Conservation (phyloP, 2,888 invertebrate genomes). For the Zeuzera pyrina region DNA sequence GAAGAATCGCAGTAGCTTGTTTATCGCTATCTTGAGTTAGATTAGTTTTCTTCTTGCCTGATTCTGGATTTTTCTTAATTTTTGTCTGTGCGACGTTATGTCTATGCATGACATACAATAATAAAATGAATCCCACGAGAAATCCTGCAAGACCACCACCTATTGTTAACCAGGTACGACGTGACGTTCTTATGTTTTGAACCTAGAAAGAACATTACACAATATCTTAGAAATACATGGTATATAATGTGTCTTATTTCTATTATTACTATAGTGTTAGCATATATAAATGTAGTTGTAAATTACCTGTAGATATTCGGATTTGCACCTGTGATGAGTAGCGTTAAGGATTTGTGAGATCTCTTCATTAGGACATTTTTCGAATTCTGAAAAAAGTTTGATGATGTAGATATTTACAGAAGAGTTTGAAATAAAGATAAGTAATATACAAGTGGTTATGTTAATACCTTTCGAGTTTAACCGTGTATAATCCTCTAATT, state of each 20-base stretch:
- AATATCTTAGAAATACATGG: background rate
- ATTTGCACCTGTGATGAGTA: slow-evolving; percentile 43
- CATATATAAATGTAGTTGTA: background rate
- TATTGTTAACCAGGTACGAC: slow-evolving; percentile 61
- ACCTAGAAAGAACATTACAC: slow-evolving; percentile 34
- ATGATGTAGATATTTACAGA: background rate
- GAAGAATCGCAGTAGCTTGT: slow-evolving; percentile 38
- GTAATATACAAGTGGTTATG: no score
- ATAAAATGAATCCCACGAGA: slow-evolving; percentile 55
- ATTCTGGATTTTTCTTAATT: slow-evolving; percentile 36
- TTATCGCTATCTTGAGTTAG: slow-evolving; percentile 33
- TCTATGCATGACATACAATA: slow-evolving; percentile 62
- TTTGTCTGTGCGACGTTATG: slow-evolving; percentile 60
- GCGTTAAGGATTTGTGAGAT: slow-evolving; percentile 32
- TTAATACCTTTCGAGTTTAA: slow-evolving; percentile 52
- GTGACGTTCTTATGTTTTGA: slow-evolving; percentile 34
- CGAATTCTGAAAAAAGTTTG: slow-evolving; percentile 53
- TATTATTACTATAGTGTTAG: slow-evolving; percentile 1
- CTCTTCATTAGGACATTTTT: slow-evolving; percentile 35
- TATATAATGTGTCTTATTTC: slow-evolving; percentile 4
- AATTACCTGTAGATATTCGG: slow-evolving; percentile 41
- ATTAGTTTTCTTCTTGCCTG: slow-evolving; percentile 25
- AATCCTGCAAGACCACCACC: slow-evolving; percentile 59
- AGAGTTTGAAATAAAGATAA: slow-evolving; percentile 1
- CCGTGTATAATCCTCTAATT: slow-evolving; percentile 44